phyloP scores from a whole-genome alignment of 2,797 vertebrate genomes.

The Pangasius mekongensis region DNA sequence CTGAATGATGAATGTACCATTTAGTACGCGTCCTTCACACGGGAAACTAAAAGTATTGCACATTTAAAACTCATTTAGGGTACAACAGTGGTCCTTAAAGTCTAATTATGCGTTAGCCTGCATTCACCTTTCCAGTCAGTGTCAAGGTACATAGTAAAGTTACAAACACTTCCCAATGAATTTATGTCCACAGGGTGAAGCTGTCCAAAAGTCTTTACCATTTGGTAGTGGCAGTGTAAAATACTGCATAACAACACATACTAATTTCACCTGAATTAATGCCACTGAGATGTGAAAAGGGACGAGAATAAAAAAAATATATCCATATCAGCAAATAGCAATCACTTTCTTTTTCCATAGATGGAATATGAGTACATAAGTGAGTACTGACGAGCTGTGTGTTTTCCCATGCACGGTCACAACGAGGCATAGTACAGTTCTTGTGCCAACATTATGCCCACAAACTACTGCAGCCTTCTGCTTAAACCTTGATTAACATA shows the following conservation, averaged over 20 bases:
- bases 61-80: neutral
- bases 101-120: neutral
- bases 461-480: constrained; percentile 42
- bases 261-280: neutral
- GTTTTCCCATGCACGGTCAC: constrained; percentile 10
- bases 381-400: neutral
- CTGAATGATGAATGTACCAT: neutral
- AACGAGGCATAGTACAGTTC: constrained; percentile 4
- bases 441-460: constrained; percentile 24
- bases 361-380: neutral
- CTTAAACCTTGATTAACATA: constrained; percentile 49
- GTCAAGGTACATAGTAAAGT: neutral
- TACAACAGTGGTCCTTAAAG: neutral
- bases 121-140: neutral
- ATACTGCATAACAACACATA: neutral
- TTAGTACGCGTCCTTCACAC: neutral
- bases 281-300: neutral
- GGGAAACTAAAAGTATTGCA: neutral
- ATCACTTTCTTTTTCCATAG: neutral
- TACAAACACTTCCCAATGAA: neutral
- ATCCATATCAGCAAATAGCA: neutral
- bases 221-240: neutral
- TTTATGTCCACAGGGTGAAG: neutral
- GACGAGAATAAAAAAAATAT: neutral
- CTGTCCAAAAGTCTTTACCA: neutral